These are phyloP conservation scores for Cryptomyrus ogoouensis DNA, from an alignment of 2,113 vertebrate species.

Conservation along the genomic window DNA sequence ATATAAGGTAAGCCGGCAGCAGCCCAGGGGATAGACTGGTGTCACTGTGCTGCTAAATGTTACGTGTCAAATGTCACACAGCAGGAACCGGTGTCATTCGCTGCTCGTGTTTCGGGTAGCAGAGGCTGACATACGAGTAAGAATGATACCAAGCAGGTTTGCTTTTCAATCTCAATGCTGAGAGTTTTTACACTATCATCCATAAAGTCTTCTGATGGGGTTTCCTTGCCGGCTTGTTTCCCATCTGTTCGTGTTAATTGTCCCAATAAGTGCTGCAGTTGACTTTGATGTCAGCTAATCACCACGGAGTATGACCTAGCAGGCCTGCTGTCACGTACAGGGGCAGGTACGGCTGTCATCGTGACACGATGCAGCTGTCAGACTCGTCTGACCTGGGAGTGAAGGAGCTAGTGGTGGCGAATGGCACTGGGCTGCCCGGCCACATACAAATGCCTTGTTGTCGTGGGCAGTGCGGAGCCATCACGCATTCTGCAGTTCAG, in stretches of 20 bases:
- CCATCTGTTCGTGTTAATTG: not conserved
- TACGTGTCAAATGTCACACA: slow-evolving; percentile 4
- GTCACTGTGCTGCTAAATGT: not conserved
- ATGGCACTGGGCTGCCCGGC: not conserved
- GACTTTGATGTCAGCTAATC: not conserved
- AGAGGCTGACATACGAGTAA: not conserved
- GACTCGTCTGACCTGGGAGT: not conserved
- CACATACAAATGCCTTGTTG: not conserved
- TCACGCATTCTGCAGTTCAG: too few species aligned
- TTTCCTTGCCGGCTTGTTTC: not conserved
- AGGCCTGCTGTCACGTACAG: not conserved
- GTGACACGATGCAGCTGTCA: not conserved
- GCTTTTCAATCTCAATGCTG: not conserved
- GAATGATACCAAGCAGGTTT: not conserved
- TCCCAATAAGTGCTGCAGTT: not conserved
- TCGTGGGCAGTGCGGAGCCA: not conserved
- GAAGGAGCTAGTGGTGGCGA: not conserved
- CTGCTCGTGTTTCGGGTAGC: not conserved
- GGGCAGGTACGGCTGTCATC: not conserved
- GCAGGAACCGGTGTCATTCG: not conserved
- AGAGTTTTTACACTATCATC: not conserved
- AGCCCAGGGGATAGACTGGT: not conserved
- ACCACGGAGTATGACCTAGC: not conserved
- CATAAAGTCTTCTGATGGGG: not conserved
- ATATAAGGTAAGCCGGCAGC: slow-evolving; percentile 67